A percentile compares a stretch with the other conserved stretches of the same genome.
These are phyloP conservation scores for Panthera leo DNA, from an alignment of 2,113 vertebrate species.

Conservation along the genomic window DNA sequence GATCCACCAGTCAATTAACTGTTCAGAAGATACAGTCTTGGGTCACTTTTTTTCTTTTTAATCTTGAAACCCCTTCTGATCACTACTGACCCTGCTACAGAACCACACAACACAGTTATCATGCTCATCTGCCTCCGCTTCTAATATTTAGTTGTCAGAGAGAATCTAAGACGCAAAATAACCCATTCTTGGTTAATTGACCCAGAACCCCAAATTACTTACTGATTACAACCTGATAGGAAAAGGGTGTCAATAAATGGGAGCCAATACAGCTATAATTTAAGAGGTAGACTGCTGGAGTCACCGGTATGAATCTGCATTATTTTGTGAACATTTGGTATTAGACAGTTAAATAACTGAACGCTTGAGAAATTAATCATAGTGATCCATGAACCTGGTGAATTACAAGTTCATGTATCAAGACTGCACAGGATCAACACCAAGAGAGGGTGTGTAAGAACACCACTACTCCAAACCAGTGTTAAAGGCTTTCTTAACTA, in stretches of 20 bases:
- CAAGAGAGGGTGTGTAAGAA: background rate
- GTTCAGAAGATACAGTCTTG: too few relatives aligned
- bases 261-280: background rate
- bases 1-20: background rate
- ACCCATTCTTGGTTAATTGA: background rate
- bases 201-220: background rate
- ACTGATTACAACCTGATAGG: background rate
- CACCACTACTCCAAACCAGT: background rate
- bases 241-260: background rate
- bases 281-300: background rate
- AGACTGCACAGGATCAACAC: background rate
- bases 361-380: background rate
- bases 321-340: background rate
- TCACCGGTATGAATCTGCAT: background rate
- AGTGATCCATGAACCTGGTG: background rate
- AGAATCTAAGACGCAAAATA: background rate
- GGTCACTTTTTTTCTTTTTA: background rate
- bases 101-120: background rate
- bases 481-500: background rate
- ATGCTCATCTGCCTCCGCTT: background rate
- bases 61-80: background rate
- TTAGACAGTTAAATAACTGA: background rate
- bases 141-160: background rate
- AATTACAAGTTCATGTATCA: constrained; percentile 15
- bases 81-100: background rate